A percentile compares a stretch with the other conserved stretches of the same genome.
These are phyloP conservation scores for Reinhardtius hippoglossoides DNA, from an alignment of 2,113 vertebrate genomes.

Conservation along the genomic window DNA sequence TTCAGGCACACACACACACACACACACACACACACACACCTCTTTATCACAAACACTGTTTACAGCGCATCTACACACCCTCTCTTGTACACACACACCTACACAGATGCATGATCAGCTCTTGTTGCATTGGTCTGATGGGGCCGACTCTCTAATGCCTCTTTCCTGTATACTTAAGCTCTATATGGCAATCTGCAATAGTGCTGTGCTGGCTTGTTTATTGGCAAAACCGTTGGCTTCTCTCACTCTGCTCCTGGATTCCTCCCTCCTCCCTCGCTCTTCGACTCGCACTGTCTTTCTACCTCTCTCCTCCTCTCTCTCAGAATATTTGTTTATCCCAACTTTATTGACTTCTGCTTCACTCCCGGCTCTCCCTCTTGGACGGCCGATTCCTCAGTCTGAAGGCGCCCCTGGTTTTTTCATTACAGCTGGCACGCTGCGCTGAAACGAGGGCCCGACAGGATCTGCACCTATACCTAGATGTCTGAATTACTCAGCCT, in stretches of 20 bases:
- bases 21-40: background rate
- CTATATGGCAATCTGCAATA: constrained; percentile 66
- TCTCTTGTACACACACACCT: constrained; percentile 8
- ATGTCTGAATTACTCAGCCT: constrained; percentile 61
- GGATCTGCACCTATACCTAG: constrained; percentile 34
- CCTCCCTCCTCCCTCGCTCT: background rate
- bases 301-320: constrained; percentile 25
- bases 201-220: constrained; percentile 72
- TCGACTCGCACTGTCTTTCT: background rate
- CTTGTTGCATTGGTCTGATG: constrained; percentile 51
- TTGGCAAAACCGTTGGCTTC: constrained; percentile 67
- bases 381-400: constrained; percentile 43
- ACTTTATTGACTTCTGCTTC: constrained; percentile 62
- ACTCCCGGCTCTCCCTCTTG: constrained; percentile 14
- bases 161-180: constrained; percentile 68
- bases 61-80: background rate
- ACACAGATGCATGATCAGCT: constrained; percentile 63
- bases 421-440: constrained; percentile 57
- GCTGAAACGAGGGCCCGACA: constrained; percentile 22
- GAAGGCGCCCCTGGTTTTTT: constrained; percentile 54
- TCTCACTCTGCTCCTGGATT: constrained; percentile 42
- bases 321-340: constrained; percentile 63
- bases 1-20: no score
- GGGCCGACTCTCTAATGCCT: constrained; percentile 60
- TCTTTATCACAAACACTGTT: background rate